A percentile compares a stretch with the other conserved stretches of the same genome.
These are phyloP conservation scores for Apostichopus leukothele DNA, from an alignment of 53 echinoderm and acorn worm genomes.

Conservation along the genomic window DNA sequence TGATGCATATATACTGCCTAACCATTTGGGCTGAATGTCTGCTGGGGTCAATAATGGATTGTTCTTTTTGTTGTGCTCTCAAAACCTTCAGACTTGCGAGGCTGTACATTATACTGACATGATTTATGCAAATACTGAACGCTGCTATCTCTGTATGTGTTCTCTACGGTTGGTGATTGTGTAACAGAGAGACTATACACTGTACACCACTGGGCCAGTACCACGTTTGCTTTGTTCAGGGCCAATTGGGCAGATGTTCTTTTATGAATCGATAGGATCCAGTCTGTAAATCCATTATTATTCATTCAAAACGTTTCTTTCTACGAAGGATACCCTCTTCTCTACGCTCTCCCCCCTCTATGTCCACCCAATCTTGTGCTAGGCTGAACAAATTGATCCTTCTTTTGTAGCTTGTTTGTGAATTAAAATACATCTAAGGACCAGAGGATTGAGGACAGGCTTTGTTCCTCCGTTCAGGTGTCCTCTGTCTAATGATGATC, in stretches of 20 bases:
- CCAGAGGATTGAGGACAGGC: neutral
- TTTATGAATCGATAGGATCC: neutral
- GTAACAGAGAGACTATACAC: too few species aligned
- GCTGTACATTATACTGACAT: too few species aligned
- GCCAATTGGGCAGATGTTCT: neutral
- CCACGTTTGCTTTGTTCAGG: too few species aligned
- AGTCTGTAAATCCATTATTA: neutral
- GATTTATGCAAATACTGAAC: too few species aligned
- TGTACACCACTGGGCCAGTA: too few species aligned
- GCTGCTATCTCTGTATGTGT: too few species aligned
- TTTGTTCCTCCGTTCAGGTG: neutral
- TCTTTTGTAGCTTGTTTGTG: neutral
- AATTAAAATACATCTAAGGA: neutral
- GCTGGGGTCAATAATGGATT: neutral
- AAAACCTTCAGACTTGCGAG: too few species aligned
- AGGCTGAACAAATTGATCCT: constrained; percentile 28
- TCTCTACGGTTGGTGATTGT: too few species aligned
- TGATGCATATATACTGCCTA: too few species aligned
- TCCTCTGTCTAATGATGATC: neutral
- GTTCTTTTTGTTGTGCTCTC: neutral
- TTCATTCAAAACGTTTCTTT: neutral
- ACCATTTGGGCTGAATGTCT: neutral
- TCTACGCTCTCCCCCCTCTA: too few species aligned
- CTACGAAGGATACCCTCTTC: constrained; percentile 19
- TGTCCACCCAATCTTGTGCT: constrained; percentile 6